Evolutionary conservation across 2,113 vertebrate genomes (phyloP).

Genomic region (Crypturellus undulatus): DNA sequence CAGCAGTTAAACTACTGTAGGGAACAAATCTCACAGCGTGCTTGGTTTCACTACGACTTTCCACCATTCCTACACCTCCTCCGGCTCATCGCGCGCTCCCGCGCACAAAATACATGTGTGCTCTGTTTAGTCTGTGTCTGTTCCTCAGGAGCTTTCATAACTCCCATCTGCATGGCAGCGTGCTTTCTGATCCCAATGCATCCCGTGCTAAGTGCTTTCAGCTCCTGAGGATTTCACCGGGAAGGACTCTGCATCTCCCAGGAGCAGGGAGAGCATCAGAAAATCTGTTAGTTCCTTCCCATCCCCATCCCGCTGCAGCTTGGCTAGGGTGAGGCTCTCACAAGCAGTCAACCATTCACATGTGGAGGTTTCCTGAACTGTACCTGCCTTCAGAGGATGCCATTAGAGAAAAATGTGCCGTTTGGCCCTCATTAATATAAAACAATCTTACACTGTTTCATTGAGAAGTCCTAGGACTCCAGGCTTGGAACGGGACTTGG

Average conservation of each 20-base stretch:
- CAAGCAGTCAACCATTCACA: neutral
- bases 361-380: neutral
- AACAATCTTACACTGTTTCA: slow-evolving; percentile 51
- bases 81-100: slow-evolving; percentile 31
- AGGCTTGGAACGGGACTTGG: slow-evolving; percentile 50
- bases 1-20: slow-evolving; percentile 17
- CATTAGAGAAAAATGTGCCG: slow-evolving; percentile 32
- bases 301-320: neutral
- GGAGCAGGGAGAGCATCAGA: slow-evolving; percentile 2
- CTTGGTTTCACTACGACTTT: slow-evolving; percentile 20
- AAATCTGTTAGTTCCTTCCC: neutral
- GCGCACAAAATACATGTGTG: neutral
- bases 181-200: slow-evolving; percentile 13
- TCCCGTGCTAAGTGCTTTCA: slow-evolving; percentile 26
- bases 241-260: slow-evolving; percentile 32
- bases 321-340: neutral
- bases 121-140: slow-evolving; percentile 66
- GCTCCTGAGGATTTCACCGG: slow-evolving; percentile 46
- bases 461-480: slow-evolving; percentile 45
- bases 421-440: slow-evolving; percentile 49
- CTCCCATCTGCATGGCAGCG: slow-evolving; percentile 43
- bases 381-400: slow-evolving; percentile 43
- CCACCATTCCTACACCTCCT: slow-evolving; percentile 34
- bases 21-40: neutral
- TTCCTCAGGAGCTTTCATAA: slow-evolving; percentile 10